Conservation (phyloP, 1,140 invertebrate genomes). For the Rhopalosiphum maidis region DNA sequence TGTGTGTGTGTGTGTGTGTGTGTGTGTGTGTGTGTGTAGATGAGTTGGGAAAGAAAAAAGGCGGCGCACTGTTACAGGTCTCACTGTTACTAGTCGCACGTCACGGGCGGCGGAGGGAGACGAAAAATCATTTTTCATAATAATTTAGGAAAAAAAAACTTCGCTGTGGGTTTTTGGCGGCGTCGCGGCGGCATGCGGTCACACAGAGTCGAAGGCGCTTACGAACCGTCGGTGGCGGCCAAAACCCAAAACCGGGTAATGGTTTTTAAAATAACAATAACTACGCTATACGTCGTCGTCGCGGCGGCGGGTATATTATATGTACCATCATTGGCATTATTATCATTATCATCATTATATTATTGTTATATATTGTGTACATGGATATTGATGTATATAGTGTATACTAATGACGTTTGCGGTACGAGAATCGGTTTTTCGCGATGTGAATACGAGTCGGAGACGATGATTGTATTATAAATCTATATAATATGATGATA, state of each 20-base stretch:
- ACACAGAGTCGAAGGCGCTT: conserved; percentile 36
- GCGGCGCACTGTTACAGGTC: not conserved
- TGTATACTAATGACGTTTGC: conserved; percentile 11
- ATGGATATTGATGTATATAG: not conserved
- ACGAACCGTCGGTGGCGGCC: not conserved
- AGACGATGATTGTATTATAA: conserved; percentile 1
- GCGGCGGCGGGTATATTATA: not conserved
- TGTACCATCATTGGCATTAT: not conserved
- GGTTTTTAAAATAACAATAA: conserved; percentile 32
- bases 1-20: not conserved
- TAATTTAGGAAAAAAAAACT: conserved; percentile 23
- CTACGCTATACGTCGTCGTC: not conserved
- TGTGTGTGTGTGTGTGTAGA: not conserved
- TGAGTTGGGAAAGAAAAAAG: not conserved
- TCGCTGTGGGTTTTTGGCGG: conserved; percentile 39
- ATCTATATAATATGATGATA: conserved; percentile 8
- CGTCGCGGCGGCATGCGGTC: not conserved
- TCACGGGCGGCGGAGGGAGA: conserved; percentile 13
- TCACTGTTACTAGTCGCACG: not conserved
- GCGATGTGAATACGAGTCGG: not conserved
- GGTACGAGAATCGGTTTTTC: conserved; percentile 5
- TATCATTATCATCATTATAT: not conserved
- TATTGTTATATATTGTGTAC: not conserved
- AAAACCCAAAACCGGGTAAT: conserved; percentile 22
- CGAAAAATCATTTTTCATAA: conserved; percentile 53